These are phyloP conservation scores for Danaus chrysippus DNA, from an alignment of 2,888 invertebrate genomes.

Conservation along the genomic window DNA sequence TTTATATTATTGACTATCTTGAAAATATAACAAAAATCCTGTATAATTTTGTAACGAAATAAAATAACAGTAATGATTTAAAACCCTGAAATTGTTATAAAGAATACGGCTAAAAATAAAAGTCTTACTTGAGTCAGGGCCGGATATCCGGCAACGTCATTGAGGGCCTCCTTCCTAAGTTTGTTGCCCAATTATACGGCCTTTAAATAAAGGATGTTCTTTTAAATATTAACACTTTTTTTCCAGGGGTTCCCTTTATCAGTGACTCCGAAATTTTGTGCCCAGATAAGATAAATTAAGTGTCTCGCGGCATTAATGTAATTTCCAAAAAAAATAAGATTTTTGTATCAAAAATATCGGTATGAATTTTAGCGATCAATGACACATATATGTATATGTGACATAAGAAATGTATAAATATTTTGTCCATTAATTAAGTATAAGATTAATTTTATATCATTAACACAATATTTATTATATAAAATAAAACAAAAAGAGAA, in stretches of 20 bases:
- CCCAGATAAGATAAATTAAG: background rate
- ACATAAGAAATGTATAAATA: no score
- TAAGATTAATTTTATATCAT: no score
- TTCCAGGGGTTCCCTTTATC: conserved; percentile 27
- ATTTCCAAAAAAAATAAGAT: background rate
- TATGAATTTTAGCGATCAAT: no score
- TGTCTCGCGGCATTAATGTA: background rate
- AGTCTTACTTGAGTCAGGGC: conserved; percentile 28
- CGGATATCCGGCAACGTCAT: conserved; percentile 56
- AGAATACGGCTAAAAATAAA: conserved; percentile 19
- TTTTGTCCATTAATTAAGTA: no score
- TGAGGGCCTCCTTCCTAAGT: conserved; percentile 44
- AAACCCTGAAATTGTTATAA: no score
- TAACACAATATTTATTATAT: no score
- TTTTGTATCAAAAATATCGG: background rate
- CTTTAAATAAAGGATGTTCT: conserved; percentile 39
- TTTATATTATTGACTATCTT: no score
- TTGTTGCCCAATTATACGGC: conserved; percentile 58
- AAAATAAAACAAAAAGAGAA: no score
- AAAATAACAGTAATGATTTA: no score
- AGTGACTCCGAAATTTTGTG: background rate
- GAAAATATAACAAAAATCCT: background rate
- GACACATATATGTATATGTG: no score
- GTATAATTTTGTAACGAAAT: no score
- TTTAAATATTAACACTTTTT: conserved; percentile 39